Base-by-base conservation (phyloP, 2,113 vertebrate genomes). In the Plotosus lineatus region DNA sequence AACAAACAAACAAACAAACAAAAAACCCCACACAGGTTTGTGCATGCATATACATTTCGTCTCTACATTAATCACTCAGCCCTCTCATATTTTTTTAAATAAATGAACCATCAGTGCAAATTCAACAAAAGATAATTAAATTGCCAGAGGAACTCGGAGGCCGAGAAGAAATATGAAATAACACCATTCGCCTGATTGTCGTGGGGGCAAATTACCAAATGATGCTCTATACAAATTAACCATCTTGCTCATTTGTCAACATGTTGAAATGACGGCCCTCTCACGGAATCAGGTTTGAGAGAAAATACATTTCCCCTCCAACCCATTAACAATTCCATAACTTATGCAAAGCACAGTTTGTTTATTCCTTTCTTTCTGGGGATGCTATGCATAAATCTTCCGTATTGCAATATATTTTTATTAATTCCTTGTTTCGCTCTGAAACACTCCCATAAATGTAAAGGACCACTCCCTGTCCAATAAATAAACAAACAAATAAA, bases 91-190 rank as follows among this genome's bases (percentile, higher is more conserved):
- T 77, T 78, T 77, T 51, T 61, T 51, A 84, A 75, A 84, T 68
- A 84, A 77, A 85, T 87, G 82, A 80, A 77, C 79, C 79, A 79
- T 85, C 74, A 68, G 60, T 68, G 56, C 42, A 84, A 87, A 80
- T 87, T 80, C 82, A 82, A 77, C 44, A 84, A 84, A n/a, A 84
- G 65, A 82, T 85, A 85, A 84, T 84, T 85, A 83, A 80, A 85
- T 87, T 83, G 77, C 86, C 82, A 82, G 79, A 87, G 82, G 77
- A 84, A 85, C 76, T 82, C 48, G 17, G 73, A 81, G 75, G 72
- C 53, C 48, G 50, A 79, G 72, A 81, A 77, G 73, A 84, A 85
- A 82, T 85, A 80, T 82, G 81, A 85, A 85, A 83, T 63, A 85
- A 61, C 74, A 87, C 63, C 73, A 82, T 71, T 85, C 77, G 76